phyloP scores from a whole-genome alignment of 2,888 invertebrate species.

The Tetragonula carbonaria region DNA sequence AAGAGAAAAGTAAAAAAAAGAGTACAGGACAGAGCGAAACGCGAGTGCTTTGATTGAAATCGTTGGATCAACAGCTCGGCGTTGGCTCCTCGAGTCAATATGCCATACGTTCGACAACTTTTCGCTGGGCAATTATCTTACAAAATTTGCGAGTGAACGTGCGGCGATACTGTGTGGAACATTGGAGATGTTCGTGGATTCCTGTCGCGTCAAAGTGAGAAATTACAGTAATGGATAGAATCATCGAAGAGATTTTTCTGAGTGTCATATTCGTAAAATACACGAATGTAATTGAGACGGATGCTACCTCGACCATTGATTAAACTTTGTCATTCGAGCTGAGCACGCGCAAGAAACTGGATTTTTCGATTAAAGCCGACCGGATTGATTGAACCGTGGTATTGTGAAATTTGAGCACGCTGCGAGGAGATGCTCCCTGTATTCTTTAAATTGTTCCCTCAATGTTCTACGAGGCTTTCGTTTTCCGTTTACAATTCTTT shows the following conservation, averaged over 20 bases:
- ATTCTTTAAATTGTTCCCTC: not conserved
- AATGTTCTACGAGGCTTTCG: conserved; percentile 1
- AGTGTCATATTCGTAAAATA: not conserved
- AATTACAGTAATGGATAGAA: not conserved
- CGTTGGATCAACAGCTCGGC: not conserved
- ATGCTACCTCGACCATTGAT: not conserved
- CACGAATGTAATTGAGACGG: not conserved
- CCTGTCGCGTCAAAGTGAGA: not conserved
- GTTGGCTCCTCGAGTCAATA: not conserved
- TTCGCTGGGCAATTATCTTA: no score
- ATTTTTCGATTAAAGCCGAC: not conserved
- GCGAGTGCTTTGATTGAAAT: not conserved
- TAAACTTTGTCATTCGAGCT: not conserved
- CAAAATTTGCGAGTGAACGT: no score
- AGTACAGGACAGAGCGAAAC: not conserved
- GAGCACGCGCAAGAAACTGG: no score
- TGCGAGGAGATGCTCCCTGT: no score
- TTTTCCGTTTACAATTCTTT: conserved; percentile 21
- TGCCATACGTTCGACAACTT: not conserved
- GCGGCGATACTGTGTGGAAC: not conserved
- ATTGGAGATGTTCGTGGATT: not conserved
- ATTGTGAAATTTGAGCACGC: not conserved
- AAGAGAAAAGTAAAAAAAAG: not conserved
- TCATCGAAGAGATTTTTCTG: not conserved
- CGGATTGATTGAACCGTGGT: not conserved